Evolutionary conservation across 2,113 vertebrate genomes (phyloP).

Genomic region (Sisor rabdophorus): DNA sequence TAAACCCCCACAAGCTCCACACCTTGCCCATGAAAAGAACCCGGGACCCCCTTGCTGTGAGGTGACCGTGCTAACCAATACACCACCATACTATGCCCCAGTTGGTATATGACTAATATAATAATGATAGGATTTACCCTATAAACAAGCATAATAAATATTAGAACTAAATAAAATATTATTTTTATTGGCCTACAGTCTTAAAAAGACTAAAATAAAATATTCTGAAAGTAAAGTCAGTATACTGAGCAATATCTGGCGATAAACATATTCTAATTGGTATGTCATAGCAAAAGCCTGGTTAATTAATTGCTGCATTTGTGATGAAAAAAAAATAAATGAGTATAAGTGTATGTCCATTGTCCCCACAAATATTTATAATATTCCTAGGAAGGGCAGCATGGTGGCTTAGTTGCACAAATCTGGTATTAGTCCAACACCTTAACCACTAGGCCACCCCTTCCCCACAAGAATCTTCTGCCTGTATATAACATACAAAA

Average conservation of each 20-base stretch:
- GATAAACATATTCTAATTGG: neutral
- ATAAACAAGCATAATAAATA: neutral
- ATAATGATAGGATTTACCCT: neutral
- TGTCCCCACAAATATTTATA: neutral
- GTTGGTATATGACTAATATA: too few relatives aligned
- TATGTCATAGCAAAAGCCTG: neutral
- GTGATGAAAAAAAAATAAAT: neutral
- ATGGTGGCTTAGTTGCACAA: too few relatives aligned
- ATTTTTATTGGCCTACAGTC: neutral
- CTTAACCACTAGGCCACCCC: too few relatives aligned
- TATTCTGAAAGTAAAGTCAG: neutral
- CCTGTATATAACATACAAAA: neutral
- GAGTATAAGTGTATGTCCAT: neutral
- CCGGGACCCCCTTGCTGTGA: too few relatives aligned
- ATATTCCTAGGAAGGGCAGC: neutral
- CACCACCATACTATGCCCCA: too few relatives aligned
- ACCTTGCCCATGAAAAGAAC: too few relatives aligned
- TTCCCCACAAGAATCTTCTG: too few relatives aligned
- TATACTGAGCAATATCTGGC: neutral
- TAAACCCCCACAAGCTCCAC: too few relatives aligned
- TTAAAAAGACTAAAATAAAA: neutral
- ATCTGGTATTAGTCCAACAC: too few relatives aligned
- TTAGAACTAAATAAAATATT: neutral
- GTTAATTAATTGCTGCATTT: neutral
- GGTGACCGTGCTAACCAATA: too few relatives aligned